Percentiles rank a stretch among this genome's conserved stretches.
phyloP scores from a whole-genome alignment of 2,888 invertebrate species.

The Melitaea athalia region DNA sequence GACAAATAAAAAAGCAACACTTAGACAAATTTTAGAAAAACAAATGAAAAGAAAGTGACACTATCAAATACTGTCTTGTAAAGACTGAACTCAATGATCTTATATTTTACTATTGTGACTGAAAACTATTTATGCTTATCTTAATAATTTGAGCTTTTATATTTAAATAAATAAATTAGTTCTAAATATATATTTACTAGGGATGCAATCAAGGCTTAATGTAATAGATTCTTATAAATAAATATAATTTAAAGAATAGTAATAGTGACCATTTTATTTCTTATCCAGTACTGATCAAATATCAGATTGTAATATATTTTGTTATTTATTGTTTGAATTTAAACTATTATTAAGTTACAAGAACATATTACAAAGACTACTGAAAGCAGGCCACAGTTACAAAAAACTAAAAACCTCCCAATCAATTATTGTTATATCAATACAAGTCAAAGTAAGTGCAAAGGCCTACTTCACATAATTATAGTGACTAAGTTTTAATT shows the following conservation, averaged over 20 bases:
- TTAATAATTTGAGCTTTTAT: background rate
- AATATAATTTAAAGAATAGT: background rate
- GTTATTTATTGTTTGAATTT: no score
- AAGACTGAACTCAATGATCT: background rate
- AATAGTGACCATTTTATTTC: background rate
- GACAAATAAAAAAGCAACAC: slow-evolving; percentile 68
- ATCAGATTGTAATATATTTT: no score
- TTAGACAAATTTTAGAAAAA: slow-evolving; percentile 71
- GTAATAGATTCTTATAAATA: slow-evolving; percentile 3
- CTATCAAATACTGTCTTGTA: background rate
- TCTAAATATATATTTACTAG: background rate
- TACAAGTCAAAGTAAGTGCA: no score
- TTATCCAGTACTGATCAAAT: no score
- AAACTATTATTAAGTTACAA: no score
- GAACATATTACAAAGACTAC: no score
- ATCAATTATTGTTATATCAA: no score
- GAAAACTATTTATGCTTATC: slow-evolving; percentile 6
- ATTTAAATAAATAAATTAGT: background rate
- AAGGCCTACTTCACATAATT: no score
- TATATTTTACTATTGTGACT: background rate
- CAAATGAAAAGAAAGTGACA: slow-evolving; percentile 60
- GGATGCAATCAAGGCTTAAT: slow-evolving; percentile 1
- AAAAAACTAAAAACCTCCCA: no score
- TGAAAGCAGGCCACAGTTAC: no score
- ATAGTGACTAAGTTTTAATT: no score